Base-by-base conservation (phyloP, 2,113 vertebrate genomes). In the Pteronura brasiliensis region DNA sequence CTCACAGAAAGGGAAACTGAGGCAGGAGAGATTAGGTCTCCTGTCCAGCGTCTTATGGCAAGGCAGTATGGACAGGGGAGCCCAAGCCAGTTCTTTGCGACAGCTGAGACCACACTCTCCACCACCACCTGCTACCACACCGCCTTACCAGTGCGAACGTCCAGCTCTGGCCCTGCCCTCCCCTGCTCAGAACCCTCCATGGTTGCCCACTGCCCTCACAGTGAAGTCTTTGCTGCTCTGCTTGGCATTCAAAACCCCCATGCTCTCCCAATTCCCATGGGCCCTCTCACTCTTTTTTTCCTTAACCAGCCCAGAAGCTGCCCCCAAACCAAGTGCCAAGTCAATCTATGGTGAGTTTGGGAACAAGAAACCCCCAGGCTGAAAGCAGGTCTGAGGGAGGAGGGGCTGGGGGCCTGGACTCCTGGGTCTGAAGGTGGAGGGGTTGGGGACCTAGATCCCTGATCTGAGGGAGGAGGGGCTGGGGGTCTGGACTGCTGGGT, bases 301-400 rank as follows among this genome's bases (percentile, higher is more conserved):
- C 39, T 80, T 55, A 96, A 17, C 42, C 71, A 98, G 98, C 55
- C 74, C 95, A 5, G 95, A 98, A 86, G 97, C 97, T 36, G 79
- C 96, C 63, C 96, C 97, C 9, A 98, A 98, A 67, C 98, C 97
- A 10, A 98, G 97, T 15, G 98, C 98, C 88, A 98, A 98, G 97
- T 97, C 97, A 25, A 98, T 98, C 88, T 98, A 98, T 52, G 98
- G 98, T 98, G 91, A 98, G 98, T 97, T 14, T 29, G 29, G 29
- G 17, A 10, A 1, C 79, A 15, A 85, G 21, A 69, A 42, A 72
- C 23, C 44, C 21, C 49, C 39, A 20, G 36, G 69, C 25, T 11
- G 71, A 85, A 72, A 74, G 29, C 67, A 44, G 44, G 71, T 52
- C 74, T 65, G 83, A 42, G 77, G 55, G 52, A 25, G 3, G 14